A percentile compares a stretch with the other conserved stretches of the same genome.
Conservation (phyloP, 2,113 vertebrate genomes). For the Bungarus multicinctus region DNA sequence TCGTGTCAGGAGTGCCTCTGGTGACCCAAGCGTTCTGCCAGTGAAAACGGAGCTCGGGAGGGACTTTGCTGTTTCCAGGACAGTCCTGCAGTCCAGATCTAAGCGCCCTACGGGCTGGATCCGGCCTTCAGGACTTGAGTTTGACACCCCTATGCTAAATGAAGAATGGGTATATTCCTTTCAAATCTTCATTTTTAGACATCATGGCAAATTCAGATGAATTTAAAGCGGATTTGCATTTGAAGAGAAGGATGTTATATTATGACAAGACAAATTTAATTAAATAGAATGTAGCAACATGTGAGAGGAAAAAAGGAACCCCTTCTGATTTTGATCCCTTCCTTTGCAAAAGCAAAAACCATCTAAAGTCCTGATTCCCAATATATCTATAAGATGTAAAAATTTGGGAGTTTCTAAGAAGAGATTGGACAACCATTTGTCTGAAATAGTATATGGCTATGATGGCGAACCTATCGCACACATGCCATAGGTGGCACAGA, state of each 20-base stretch:
- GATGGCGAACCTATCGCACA: too few species aligned
- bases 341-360: too few species aligned
- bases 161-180: neutral
- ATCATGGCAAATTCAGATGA: neutral
- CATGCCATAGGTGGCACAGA: too few species aligned
- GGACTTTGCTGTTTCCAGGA: too few species aligned
- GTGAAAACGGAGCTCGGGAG: too few species aligned
- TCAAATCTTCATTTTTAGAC: neutral
- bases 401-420: too few species aligned
- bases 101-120: too few species aligned
- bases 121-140: too few species aligned
- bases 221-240: neutral
- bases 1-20: too few species aligned
- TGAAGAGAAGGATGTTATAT: neutral
- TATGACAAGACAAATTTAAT: neutral
- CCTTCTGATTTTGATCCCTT: neutral
- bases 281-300: neutral
- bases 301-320: neutral
- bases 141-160: neutral
- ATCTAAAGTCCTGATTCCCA: neutral
- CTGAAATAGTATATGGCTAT: too few species aligned
- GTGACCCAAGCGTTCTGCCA: too few species aligned
- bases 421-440: too few species aligned
- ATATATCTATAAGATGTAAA: neutral
- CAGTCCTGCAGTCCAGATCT: accelerated